Conservation (phyloP, 2,113 vertebrate genomes). For the Scartelaos histophorus region DNA sequence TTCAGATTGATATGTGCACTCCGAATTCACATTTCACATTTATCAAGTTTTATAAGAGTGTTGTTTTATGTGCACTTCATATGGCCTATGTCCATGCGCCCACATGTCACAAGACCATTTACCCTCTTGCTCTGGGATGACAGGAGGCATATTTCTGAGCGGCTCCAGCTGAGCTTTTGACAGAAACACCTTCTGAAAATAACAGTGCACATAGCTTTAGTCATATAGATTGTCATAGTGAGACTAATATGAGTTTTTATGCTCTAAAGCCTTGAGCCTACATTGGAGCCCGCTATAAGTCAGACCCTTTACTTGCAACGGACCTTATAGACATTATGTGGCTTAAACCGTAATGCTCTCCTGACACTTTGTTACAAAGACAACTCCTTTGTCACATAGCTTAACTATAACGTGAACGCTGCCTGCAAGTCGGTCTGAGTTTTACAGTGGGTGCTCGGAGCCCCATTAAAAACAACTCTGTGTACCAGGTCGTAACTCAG, state of each 20-base stretch:
- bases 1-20: too few relatives aligned
- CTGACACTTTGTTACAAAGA: slow-evolving; percentile 27
- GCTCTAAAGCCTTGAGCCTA: slow-evolving; percentile 2
- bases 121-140: slow-evolving; percentile 28
- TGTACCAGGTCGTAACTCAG: slow-evolving; percentile 63
- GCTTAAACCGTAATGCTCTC: slow-evolving; percentile 32
- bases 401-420: slow-evolving; percentile 36
- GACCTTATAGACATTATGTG: slow-evolving; percentile 45
- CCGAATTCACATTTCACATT: too few relatives aligned
- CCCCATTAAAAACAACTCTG: slow-evolving; percentile 70
- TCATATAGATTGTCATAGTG: background rate
- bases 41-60: background rate
- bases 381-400: slow-evolving; percentile 8
- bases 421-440: slow-evolving; percentile 49
- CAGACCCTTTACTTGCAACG: background rate
- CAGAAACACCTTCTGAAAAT: slow-evolving; percentile 7
- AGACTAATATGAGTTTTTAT: slow-evolving; percentile 12
- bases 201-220: background rate
- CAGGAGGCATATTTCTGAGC: background rate
- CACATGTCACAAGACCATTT: slow-evolving; percentile 33
- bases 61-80: background rate
- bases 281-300: slow-evolving; percentile 2
- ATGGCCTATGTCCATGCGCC: background rate
- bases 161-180: background rate
- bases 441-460: slow-evolving; percentile 60